Base-by-base conservation (phyloP, 2,888 invertebrate genomes). In the Halictus ligatus region DNA sequence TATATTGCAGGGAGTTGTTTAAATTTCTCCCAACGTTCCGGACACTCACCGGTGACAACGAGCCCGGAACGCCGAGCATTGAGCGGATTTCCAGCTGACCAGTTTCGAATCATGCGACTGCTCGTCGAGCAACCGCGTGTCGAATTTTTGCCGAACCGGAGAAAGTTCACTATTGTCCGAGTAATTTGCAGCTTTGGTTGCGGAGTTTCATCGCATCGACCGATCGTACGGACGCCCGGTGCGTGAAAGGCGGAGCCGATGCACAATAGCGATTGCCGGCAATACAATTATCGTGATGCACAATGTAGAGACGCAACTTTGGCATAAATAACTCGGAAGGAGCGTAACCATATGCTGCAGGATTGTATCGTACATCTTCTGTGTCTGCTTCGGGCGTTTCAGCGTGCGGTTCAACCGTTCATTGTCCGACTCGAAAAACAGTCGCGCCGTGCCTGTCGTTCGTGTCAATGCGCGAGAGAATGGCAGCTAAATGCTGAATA, bases 241-340 rank as follows among this genome's bases (percentile, higher is more conserved):
- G 18, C 54, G 54, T 21, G 58, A 54, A 58, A 13, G 54, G 54
- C 18, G 8, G 15, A 15, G 1, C 25, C 25, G 72, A 73, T n/a
- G 18, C 29, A 48, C 29, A 29, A 48, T 48, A 10, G n/a, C 43
- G 25, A 15, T 15, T 13, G 7, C 13, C 1, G 13, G 40, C 40
- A 29, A 29, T 13, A 58, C 58, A 75, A 75, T 75, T 75, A 75
- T n/a, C 21, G 54, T 0, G 75, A 58, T 75, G 58, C 21, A 40
- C 58, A 75, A 58, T 40, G 40, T n/a, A 58, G 4, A 40, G 35
- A 13, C 21, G 40, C n/a, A 58, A 40, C 73, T 15, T 54, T 75
- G n/a, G 21, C 58, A 58, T 75, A 58, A 58, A 75, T 75, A 58
- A 75, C 35, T 35, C 54, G 10, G 12, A 21, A 54, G n/a, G n/a